These are phyloP conservation scores for Plectropomus leopardus DNA, from an alignment of 2,113 vertebrate genomes.

Conservation along the genomic window DNA sequence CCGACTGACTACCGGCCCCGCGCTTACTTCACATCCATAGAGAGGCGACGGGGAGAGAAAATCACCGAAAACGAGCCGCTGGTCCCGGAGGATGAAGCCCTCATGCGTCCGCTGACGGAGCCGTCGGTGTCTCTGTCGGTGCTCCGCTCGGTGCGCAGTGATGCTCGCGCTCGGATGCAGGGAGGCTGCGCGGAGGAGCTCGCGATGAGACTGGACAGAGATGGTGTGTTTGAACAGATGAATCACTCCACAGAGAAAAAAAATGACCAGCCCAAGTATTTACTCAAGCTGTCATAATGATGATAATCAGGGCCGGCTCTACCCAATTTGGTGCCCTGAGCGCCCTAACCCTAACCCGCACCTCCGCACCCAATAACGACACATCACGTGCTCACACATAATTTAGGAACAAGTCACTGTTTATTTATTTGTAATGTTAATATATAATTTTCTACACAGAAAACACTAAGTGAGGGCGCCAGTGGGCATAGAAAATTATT, in stretches of 20 bases:
- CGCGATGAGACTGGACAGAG: constrained; percentile 58
- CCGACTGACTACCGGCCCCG: constrained; percentile 17
- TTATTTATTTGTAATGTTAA: no score
- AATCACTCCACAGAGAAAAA: constrained; percentile 17
- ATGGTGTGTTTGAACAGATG: fast-evolving
- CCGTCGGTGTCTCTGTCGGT: background rate
- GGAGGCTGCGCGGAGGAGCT: constrained; percentile 69
- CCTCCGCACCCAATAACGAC: no score
- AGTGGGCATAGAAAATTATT: no score
- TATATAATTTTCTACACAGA: no score
- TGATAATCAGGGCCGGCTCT: no score
- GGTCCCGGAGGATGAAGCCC: background rate
- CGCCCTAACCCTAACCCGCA: no score
- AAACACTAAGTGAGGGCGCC: no score
- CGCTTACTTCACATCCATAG: constrained; percentile 62
- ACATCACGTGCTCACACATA: no score
- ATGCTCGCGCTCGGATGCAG: constrained; percentile 71
- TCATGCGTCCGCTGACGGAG: constrained; percentile 30
- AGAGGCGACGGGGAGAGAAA: background rate
- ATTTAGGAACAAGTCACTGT: no score
- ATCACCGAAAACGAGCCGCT: constrained; percentile 2
- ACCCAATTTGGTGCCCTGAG: no score
- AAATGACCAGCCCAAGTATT: no score
- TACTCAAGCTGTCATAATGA: no score
- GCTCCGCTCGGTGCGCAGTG: constrained; percentile 36